Evolutionary conservation across 23 tunicate species (phyloP), one percentile per base, ranked within the genome.

Genomic region (Halocynthia aurantium): DNA sequence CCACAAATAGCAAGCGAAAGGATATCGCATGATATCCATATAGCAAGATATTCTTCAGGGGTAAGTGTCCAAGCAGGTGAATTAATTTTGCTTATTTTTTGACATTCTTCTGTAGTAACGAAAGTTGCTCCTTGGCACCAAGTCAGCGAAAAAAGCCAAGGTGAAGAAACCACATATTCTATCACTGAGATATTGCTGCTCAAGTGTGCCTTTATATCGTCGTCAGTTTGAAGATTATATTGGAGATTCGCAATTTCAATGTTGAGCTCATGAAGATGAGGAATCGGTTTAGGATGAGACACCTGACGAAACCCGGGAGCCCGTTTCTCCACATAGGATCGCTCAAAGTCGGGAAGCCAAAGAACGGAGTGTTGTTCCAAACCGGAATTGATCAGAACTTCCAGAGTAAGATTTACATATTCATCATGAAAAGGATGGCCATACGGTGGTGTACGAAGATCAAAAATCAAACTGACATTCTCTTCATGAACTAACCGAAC

Each of bases 41-140:
- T 17, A 22, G 61, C 71, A 10, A 7, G 53, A 53, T 76, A 83
- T 22, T 65, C 87, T 7, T 52, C 67, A 6, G 49, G 51, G 15
- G 87, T 77, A 20, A 77, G 67, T 9, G 82, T 12, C 58, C 71
- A 81, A 10, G 81, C 64, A 8, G 90, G 90, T 21, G 65, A 13
- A 8, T 15, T 52, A 6, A 85, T 51, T 8, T 81, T n/a, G 31
- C 17, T 22, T 58, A 84, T 79, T 18, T 52, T 9, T 18, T 63
- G 49, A 20, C 88, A 76, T 11, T 72, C 84, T 72, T 85, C 81
- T 12, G 85, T 84, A 20, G 85, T 73, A 7, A 81, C 81, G 11
- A 67, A 86, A 60, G 50, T 84, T 8, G 90, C 81, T n/a, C 90
- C 85, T 67, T 85, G 82, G 50, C 90, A 85, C 90, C 90, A 85